Base-by-base conservation (phyloP, 2,113 vertebrate species). In the Hippocampus abdominalis region DNA sequence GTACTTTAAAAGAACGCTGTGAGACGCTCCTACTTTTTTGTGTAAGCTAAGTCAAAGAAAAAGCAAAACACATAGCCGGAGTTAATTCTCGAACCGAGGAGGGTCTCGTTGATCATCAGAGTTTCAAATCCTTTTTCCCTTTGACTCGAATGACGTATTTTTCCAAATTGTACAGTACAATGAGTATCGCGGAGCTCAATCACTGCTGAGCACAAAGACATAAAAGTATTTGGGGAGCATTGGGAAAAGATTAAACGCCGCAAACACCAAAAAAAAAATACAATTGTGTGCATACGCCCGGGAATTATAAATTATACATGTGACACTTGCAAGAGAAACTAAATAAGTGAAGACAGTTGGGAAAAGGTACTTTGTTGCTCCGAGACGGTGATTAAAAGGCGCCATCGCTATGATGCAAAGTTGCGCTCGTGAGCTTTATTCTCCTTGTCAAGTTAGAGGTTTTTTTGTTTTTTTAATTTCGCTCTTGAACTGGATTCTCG, bases 401-500 rank as follows among this genome's bases (percentile, higher is more conserved):
- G 16, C 32, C 15, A 27, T 60, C 13, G 3, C 57, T 32, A 27
- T 8, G 57, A 32, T 60, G 32, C 32, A 8, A 27, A 27, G 25
- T 9, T 60, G 8, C 13, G 18, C 32, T 60, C 0, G 13, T 25
- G 39, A 42, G 39, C 39, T 42, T 44, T 23, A 44, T 64, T 64
- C 39, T 44, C 21, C 23, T 64, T 7, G 12, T 64, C 21, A 13
- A 42, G 62, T 4, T 21, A 60, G 27, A 60, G 32, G 2, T 29
- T 32, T 32, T 60, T 13, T 32, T 18, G 32, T 16, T 2, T 1
- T 29, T 60, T 32, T 60, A 2, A 32, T 32, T 60, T 16, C 6
- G 15, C 57, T 60, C 57, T 60, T 60, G 57, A 60, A 32, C 32
- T 18, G 57, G 57, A 60, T 60, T 36, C 36, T 63, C 61, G 44